Conservation (phyloP, 2,113 vertebrate genomes). For the Ardeotis arabs region DNA sequence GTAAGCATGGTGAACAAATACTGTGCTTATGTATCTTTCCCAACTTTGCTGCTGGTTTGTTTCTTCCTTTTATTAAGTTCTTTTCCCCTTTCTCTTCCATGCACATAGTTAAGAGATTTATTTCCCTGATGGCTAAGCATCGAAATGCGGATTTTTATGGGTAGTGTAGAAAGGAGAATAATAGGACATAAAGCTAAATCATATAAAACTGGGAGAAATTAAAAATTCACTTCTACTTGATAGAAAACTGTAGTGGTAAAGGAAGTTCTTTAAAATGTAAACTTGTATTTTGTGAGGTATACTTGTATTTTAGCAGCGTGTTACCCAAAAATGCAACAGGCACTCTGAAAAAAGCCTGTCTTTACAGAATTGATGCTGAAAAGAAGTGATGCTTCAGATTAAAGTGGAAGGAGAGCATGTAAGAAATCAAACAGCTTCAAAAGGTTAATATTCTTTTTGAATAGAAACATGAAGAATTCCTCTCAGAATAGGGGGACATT, state of each 20-base stretch:
- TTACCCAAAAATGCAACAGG: neutral
- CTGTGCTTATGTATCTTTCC: neutral
- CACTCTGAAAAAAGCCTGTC: neutral
- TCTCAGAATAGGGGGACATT: neutral
- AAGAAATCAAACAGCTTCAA: neutral
- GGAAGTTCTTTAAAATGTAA: neutral
- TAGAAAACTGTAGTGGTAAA: neutral
- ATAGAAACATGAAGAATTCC: rapidly evolving
- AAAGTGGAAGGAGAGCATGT: neutral
- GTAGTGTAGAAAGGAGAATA: neutral
- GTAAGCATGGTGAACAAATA: neutral
- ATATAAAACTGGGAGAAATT: neutral
- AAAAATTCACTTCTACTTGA: neutral
- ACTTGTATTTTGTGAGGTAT: neutral
- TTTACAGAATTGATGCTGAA: neutral
- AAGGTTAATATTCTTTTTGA: neutral
- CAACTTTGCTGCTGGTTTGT: neutral
- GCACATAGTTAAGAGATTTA: neutral
- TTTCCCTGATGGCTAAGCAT: neutral
- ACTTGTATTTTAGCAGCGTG: neutral
- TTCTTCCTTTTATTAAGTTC: neutral
- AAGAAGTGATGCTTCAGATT: neutral
- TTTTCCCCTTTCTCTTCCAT: neutral
- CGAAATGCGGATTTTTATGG: neutral
- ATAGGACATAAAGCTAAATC: neutral